Base-by-base conservation (phyloP, 2,888 invertebrate species). In the Seira musarum region DNA sequence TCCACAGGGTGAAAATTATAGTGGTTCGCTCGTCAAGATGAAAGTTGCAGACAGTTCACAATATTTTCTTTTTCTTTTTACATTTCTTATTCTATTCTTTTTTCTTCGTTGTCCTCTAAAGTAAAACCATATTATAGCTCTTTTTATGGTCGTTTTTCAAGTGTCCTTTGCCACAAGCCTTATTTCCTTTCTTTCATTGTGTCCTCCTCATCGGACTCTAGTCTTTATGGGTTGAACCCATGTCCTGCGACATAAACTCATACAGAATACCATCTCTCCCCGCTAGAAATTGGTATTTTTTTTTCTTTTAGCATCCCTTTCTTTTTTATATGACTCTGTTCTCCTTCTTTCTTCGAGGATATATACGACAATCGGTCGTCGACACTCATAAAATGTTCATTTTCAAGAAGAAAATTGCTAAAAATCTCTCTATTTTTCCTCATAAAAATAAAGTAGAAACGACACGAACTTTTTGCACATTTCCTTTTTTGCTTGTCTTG, bases 151-250 rank as follows among this genome's bases (percentile, higher is more conserved):
- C 65, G 46, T 73, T 80, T 79, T 74, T 80, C 73, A 80, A 80
- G 80, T 80, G 80, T 80, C 80, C 80, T 80, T 80, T 80, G 80
- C 80, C 80, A 74, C 80, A 80, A 80, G 80, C 80, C 74, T 40
- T 80, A 74, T 80, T 80, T 80, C 74, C 80, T 74, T 40, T 79
- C 79, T 78, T 72, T 79, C 79, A 78, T 78, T 24, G 70, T 64
- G 65, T 75, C 60, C 57, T 67, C 25, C 61, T 40, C 40, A 40
- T 40, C 40, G 40, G 13, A 13, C 13, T 40, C 13, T 40, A 72
- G 53, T 73, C 63, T 63, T 73, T 64, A 73, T 80, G 80, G 69
- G 73, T 64, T 80, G 80, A 80, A 80, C 80, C 67, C 69, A 63
- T 74, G 80, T 40, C 72, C 57, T 66, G 69, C 57, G n/a, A n/a